Conservation (phyloP, 2,113 vertebrate species). For the Alethe castanea region DNA sequence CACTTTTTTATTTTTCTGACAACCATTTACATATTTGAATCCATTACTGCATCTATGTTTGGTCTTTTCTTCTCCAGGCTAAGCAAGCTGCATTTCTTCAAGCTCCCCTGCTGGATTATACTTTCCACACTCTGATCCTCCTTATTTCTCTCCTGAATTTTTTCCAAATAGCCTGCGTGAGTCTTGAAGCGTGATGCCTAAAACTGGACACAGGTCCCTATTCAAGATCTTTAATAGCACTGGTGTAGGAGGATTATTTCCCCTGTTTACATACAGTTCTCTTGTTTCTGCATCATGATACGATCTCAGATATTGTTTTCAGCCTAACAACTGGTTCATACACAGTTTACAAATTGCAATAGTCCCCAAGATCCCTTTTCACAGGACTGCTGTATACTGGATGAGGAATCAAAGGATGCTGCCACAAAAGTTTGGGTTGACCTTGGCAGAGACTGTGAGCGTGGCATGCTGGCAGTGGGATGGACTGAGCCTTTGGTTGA, state of each 20-base stretch:
- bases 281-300: background rate
- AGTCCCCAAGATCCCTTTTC: background rate
- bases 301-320: background rate
- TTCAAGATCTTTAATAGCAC: background rate
- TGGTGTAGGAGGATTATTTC: conserved; percentile 16
- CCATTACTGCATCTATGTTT: background rate
- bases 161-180: background rate
- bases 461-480: rapidly evolving
- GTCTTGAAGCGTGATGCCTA: background rate
- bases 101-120: background rate
- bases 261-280: background rate
- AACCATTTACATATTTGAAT: background rate
- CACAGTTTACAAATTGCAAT: background rate
- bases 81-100: background rate
- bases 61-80: background rate
- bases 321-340: background rate
- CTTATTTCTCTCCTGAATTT: conserved; percentile 25
- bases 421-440: background rate
- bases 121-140: conserved; percentile 8
- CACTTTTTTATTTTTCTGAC: background rate
- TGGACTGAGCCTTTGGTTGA: background rate
- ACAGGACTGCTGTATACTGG: background rate
- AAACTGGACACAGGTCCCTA: conserved; percentile 7
- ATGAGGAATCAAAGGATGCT: background rate
- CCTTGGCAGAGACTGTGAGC: background rate